These are phyloP conservation scores for Chloromyia formosa DNA, from an alignment of 2,888 invertebrate genomes.

Conservation along the genomic window DNA sequence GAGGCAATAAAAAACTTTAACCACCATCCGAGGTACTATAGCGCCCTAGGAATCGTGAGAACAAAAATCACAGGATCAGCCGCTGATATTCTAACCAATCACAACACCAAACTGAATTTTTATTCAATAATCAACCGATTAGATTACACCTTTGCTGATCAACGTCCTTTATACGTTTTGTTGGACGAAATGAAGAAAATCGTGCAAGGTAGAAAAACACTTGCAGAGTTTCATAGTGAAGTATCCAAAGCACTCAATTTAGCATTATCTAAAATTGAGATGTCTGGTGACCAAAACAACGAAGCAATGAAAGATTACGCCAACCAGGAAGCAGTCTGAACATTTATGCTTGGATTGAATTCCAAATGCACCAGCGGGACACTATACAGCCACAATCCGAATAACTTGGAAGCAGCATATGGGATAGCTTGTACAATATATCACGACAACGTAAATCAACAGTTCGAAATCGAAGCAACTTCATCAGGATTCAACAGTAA, in stretches of 20 bases:
- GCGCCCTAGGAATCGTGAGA: slow-evolving; percentile 8
- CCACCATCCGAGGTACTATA: background rate
- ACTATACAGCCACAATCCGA: background rate
- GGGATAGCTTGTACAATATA: background rate
- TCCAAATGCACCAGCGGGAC: slow-evolving; percentile 2
- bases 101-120: slow-evolving; percentile 10
- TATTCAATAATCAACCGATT: no score
- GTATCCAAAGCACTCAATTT: slow-evolving; percentile 1
- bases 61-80: slow-evolving; percentile 8
- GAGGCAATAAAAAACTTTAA: background rate
- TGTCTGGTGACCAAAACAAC: slow-evolving; percentile 7
- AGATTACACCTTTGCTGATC: slow-evolving; percentile 1
- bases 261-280: background rate
- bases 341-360: slow-evolving; percentile 8
- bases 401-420: slow-evolving; percentile 8
- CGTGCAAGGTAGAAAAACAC: slow-evolving; percentile 7
- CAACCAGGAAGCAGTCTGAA: background rate
- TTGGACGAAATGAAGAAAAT: slow-evolving; percentile 3
- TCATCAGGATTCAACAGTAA: background rate
- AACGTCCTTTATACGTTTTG: slow-evolving; percentile 6
- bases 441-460: slow-evolving; percentile 7
- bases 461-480: background rate
- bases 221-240: background rate
- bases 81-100: slow-evolving; percentile 3
- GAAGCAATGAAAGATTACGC: background rate